Evolutionary conservation across 2,888 invertebrate species (phyloP).

Genomic region (Orthosia incerta): DNA sequence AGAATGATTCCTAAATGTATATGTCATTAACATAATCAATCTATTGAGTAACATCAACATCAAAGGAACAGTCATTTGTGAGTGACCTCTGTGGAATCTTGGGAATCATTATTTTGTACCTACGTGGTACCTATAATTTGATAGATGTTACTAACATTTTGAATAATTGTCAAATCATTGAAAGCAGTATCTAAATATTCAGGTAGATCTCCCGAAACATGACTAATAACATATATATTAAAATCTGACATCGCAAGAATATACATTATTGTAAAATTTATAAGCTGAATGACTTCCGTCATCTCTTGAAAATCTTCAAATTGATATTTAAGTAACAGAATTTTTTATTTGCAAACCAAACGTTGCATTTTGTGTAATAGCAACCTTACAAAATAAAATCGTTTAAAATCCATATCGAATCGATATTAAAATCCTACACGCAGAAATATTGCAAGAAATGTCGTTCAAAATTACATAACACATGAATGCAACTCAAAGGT

Average conservation of each 20-base stretch:
- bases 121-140: neutral
- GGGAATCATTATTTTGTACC: neutral
- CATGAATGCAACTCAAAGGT: constrained; percentile 34
- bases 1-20: constrained; percentile 1
- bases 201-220: too few species aligned
- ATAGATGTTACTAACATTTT: neutral
- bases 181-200: too few species aligned
- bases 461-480: constrained; percentile 12
- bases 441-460: neutral
- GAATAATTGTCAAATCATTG: too few species aligned
- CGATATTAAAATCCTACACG: neutral
- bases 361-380: neutral
- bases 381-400: constrained; percentile 15
- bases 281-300: too few species aligned
- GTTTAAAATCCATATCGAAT: constrained; percentile 20
- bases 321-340: neutral
- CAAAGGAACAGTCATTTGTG: neutral
- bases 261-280: too few species aligned
- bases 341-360: constrained; percentile 1
- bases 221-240: too few species aligned
- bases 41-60: neutral
- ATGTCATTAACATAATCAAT: constrained; percentile 4
- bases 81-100: neutral
- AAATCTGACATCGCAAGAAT: too few species aligned
- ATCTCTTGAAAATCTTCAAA: neutral